A percentile compares a stretch with the other conserved stretches of the same genome.
These are phyloP conservation scores for Rhinopomastus cyanomelas DNA, from an alignment of 2,113 vertebrate genomes.

Conservation along the genomic window DNA sequence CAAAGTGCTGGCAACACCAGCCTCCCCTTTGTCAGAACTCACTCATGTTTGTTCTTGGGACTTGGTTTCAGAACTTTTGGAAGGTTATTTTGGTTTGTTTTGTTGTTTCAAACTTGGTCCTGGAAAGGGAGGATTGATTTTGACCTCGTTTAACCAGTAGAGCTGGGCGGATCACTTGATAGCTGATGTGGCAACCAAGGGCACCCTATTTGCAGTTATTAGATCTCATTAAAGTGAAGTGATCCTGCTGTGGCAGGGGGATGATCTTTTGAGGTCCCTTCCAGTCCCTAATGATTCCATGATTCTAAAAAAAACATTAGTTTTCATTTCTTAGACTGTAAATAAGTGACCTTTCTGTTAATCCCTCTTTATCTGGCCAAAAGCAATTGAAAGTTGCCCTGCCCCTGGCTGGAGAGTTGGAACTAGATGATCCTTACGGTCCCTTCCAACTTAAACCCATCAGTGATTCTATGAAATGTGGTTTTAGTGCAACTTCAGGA, in stretches of 20 bases:
- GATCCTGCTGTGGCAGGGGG: too few species aligned
- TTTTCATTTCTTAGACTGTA: neutral
- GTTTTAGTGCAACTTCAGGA: neutral
- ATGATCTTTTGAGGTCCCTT: too few species aligned
- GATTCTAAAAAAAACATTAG: too few species aligned
- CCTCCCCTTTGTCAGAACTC: neutral
- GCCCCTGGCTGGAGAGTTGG: too few species aligned
- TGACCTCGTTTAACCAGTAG: neutral
- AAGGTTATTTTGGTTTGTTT: neutral
- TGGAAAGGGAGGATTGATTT: constrained; percentile 1
- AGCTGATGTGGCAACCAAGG: neutral
- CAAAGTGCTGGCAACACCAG: neutral
- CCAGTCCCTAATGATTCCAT: too few species aligned
- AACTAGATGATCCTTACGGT: too few species aligned
- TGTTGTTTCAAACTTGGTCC: neutral
- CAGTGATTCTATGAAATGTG: neutral
- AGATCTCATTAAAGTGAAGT: neutral
- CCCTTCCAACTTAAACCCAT: too few species aligned
- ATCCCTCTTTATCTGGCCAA: neutral
- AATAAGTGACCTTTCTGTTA: neutral
- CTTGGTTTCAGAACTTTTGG: neutral
- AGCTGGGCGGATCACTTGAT: constrained; percentile 11
- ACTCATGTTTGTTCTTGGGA: neutral
- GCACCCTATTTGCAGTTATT: neutral
- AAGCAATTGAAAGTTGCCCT: neutral